These are phyloP conservation scores for Xylota segnis DNA, from an alignment of 2,888 invertebrate genomes.

Conservation along the genomic window DNA sequence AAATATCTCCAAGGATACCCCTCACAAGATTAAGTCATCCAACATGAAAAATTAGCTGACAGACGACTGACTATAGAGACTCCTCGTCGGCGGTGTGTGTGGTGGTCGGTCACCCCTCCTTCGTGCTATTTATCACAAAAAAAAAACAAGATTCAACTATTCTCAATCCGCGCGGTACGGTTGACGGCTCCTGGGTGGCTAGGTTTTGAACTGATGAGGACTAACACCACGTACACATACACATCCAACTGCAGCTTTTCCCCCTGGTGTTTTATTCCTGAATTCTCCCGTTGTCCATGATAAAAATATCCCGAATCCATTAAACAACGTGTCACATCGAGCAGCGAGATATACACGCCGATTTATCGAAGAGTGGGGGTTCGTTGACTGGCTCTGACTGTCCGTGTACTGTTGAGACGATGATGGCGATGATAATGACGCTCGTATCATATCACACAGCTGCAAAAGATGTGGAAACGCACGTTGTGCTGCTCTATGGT, in stretches of 20 bases:
- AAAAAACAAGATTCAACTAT: conserved; percentile 14
- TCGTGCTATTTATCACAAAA: conserved; percentile 35
- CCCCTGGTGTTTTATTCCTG: conserved; percentile 5
- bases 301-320: conserved; percentile 71
- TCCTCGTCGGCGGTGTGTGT: background rate
- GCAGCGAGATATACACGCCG: conserved; percentile 22
- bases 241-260: conserved; percentile 28
- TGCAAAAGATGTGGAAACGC: conserved; percentile 34
- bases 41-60: conserved; percentile 53
- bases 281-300: conserved; percentile 45
- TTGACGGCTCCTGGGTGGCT: conserved; percentile 34
- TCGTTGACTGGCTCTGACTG: conserved; percentile 24
- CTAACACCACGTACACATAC: conserved; percentile 6
- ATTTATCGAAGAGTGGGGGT: conserved; percentile 13
- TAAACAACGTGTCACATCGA: conserved; percentile 60
- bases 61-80: background rate
- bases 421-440: conserved; percentile 39
- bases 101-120: conserved; percentile 9
- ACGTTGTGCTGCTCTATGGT: conserved; percentile 8
- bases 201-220: conserved; percentile 18
- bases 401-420: conserved; percentile 28
- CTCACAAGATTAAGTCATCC: conserved; percentile 55
- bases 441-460: conserved; percentile 57
- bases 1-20: conserved; percentile 23
- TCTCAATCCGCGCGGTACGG: background rate